Base-by-base conservation (phyloP, 2,113 vertebrate genomes). In the Pongo pygmaeus region DNA sequence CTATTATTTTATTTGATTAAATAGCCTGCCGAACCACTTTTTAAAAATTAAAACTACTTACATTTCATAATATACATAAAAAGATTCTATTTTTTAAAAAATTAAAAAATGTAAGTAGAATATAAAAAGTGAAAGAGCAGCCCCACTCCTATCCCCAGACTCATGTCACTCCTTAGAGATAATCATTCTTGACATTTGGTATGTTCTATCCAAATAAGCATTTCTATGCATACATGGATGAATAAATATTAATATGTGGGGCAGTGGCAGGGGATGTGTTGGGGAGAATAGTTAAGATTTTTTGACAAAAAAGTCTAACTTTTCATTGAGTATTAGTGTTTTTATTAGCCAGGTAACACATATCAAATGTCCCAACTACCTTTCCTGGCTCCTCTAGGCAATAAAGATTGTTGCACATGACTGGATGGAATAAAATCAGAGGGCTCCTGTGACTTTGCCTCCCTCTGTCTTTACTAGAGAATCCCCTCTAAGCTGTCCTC, bases 1-100 rank as follows among this genome's bases (percentile, higher is more conserved):
- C 22, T 77, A 50, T 30, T 83, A 84, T 48, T 70, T 72, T 81
- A 75, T 52, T 64, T 35, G 3, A 85, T 52, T 90, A 70, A 93
- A 80, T 22, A 46, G 12, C 20, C 25, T 72, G 12, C 13, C 32
- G 38, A 64, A 25, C 27, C 18, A 59, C 32, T 84, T 81, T 75
- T 32, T 6, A 81, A 80, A 93, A 89, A 84, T 59, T 90, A 27
- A 89, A 92, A 88, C 48, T 13, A 61, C 48, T 93, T 92, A 61
- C 64, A 79, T 72, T 84, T 50, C 40, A 84, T 38, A 67, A 93
- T 57, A 46, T 25, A 79, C 80, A 72, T 59, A 23, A 89, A 78
- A 70, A 69, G 14, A 84, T 48, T 83, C 32, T 27, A 78, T 38
- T 86, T 38, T 85, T 48, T 2, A 55, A 57, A 43, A 79, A 48